A percentile compares a stretch with the other conserved stretches of the same genome.
Conservation (phyloP, 1,140 invertebrate genomes). For the Philopotamus ludificatus region DNA sequence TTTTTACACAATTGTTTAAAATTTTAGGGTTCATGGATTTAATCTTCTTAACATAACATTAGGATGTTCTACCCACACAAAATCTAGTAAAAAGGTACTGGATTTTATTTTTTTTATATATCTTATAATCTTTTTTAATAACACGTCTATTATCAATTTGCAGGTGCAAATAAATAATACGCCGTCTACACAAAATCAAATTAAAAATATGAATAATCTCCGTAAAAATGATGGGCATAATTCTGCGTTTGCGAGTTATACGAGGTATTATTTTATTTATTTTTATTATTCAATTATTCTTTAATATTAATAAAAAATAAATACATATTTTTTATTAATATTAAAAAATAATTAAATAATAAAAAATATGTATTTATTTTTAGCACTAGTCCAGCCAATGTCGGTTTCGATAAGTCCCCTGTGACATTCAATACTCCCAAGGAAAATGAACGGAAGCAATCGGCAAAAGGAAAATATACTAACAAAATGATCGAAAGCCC, state of each 20-base stretch:
- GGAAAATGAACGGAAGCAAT: no score
- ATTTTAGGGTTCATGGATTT: conserved; percentile 34
- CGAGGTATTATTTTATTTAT: no score
- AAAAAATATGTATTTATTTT: no score
- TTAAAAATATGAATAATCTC: conserved; percentile 41
- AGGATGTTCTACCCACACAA: conserved; percentile 18
- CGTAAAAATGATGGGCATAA: conserved; percentile 46
- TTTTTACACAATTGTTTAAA: conserved; percentile 17
- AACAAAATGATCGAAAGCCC: no score
- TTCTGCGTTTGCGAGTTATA: conserved; percentile 50
- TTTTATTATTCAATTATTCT: no score
- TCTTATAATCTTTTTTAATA: background rate
- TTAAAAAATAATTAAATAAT: no score
- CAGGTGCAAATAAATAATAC: conserved; percentile 26
- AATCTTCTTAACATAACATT: conserved; percentile 36
- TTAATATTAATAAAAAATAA: no score
- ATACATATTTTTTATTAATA: no score
- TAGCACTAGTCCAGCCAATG: no score
- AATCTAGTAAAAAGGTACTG: conserved; percentile 32
- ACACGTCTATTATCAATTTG: conserved; percentile 3
- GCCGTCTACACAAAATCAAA: background rate
- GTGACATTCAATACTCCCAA: no score
- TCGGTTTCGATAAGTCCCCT: no score
- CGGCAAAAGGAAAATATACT: no score
- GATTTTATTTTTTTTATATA: background rate